These are phyloP conservation scores for Desoria tigrina DNA, from an alignment of 2,888 invertebrate species.

Conservation along the genomic window DNA sequence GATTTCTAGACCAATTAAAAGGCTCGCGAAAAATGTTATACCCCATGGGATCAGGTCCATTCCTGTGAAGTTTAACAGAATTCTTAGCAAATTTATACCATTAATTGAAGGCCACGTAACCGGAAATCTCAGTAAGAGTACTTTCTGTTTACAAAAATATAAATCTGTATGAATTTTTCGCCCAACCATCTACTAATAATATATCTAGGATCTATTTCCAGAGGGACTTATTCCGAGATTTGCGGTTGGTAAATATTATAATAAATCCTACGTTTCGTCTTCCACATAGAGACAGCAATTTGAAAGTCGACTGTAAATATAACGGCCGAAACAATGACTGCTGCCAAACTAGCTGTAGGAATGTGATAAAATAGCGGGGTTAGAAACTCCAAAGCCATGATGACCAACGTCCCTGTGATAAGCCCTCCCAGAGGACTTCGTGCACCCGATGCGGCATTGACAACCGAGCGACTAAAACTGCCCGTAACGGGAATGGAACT, in stretches of 20 bases:
- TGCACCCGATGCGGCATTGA: constrained; percentile 60
- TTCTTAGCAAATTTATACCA: too few relatives aligned
- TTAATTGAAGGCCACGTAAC: not conserved
- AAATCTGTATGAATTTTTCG: not conserved
- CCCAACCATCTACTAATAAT: too few relatives aligned
- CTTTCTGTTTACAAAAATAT: not conserved
- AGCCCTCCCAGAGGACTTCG: constrained; percentile 61
- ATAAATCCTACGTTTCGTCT: constrained; percentile 72
- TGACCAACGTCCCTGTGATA: constrained; percentile 75
- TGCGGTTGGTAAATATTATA: too few relatives aligned
- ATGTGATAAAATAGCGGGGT: constrained; percentile 86
- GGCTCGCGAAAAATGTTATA: constrained; percentile 80
- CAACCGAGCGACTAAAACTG: constrained; percentile 60
- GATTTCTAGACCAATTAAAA: constrained; percentile 78
- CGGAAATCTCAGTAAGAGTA: not conserved
- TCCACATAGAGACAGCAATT: constrained; percentile 71
- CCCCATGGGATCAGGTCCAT: constrained; percentile 82
- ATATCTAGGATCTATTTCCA: too few relatives aligned
- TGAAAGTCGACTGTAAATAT: constrained; percentile 64
- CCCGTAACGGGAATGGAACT: constrained; percentile 57
- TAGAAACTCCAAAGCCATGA: constrained; percentile 78
- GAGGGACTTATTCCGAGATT: constrained; percentile 8
- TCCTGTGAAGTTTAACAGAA: constrained; percentile 62
- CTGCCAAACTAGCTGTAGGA: constrained; percentile 79
- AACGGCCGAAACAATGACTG: constrained; percentile 85